phyloP scores from a whole-genome alignment of 2,113 vertebrate genomes.

The Pleuronectes platessa region DNA sequence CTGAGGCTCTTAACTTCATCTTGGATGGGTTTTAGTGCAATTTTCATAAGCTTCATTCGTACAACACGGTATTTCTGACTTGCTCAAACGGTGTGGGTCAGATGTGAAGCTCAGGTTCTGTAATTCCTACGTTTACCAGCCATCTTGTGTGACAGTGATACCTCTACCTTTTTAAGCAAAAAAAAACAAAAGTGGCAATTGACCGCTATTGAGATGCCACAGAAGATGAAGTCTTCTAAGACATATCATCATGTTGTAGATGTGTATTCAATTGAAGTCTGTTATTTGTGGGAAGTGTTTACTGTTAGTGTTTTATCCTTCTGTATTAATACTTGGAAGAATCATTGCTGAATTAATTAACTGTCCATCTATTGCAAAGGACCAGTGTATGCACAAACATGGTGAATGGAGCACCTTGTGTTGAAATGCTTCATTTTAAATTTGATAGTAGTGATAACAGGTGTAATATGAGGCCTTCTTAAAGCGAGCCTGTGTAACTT shows the following conservation, averaged over 20 bases:
- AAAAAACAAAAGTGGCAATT: conserved; percentile 34
- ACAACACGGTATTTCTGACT: conserved; percentile 19
- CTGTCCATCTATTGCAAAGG: background rate
- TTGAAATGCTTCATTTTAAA: background rate
- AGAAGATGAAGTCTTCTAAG: conserved; percentile 9
- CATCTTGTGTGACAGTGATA: conserved; percentile 45
- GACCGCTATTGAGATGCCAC: background rate
- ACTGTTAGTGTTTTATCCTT: background rate
- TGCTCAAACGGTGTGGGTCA: conserved; percentile 22
- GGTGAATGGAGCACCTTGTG: background rate
- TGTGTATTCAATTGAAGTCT: conserved; percentile 1
- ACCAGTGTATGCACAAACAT: conserved; percentile 4
- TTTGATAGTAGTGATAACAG: background rate
- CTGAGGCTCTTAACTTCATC: background rate
- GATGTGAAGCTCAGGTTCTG: conserved; percentile 57
- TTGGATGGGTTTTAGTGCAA: conserved; percentile 5
- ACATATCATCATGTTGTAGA: conserved; percentile 25
- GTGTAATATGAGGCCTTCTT: conserved; percentile 13
- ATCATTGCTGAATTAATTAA: background rate
- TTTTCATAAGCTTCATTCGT: conserved; percentile 14
- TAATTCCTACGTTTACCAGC: conserved; percentile 42
- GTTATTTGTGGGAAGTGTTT: conserved; percentile 33
- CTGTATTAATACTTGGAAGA: background rate
- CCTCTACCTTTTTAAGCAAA: conserved; percentile 41
- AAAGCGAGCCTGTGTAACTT: background rate